Percentiles rank a stretch among this genome's conserved stretches.
Evolutionary conservation across 2,888 invertebrate species (phyloP).

Genomic region (Drosophila cracens): DNA sequence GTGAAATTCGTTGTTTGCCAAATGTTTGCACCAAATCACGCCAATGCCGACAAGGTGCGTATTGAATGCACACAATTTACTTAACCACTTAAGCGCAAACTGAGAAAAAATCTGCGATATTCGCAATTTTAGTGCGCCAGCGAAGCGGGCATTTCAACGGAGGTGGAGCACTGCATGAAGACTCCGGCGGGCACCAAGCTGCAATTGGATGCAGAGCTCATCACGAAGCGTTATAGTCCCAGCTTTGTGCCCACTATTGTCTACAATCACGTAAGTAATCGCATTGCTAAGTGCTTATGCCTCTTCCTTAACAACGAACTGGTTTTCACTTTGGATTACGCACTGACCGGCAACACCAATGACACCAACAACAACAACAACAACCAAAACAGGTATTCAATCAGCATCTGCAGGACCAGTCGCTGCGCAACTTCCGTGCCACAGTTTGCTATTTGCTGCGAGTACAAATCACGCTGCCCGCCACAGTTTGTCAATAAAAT

Average conservation of each 20-base stretch:
- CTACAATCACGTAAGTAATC: constrained; percentile 85
- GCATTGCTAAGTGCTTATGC: not conserved
- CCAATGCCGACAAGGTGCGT: constrained; percentile 79
- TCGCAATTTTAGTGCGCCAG: constrained; percentile 84
- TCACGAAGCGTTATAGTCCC: constrained; percentile 84
- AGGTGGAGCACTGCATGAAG: constrained; percentile 84
- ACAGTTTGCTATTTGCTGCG: constrained; percentile 84
- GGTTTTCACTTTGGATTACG: constrained; percentile 46
- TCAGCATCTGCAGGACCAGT: constrained; percentile 85
- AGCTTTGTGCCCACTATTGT: constrained; percentile 86
- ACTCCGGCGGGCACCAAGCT: constrained; percentile 84
- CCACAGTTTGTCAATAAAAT: constrained; percentile 56
- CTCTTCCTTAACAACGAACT: constrained; percentile 34
- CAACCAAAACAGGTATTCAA: constrained; percentile 81
- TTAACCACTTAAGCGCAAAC: constrained; percentile 35
- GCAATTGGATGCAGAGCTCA: constrained; percentile 86
- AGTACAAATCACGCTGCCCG: constrained; percentile 43
- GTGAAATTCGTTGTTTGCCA: constrained; percentile 87
- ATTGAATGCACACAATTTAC: constrained; percentile 40
- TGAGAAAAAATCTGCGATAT: not conserved
- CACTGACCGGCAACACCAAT: constrained; percentile 7
- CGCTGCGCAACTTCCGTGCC: constrained; percentile 84
- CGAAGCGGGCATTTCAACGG: constrained; percentile 82
- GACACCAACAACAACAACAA: not conserved
- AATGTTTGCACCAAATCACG: constrained; percentile 85